Conservation (phyloP, 2,888 invertebrate genomes). For the Cephus runcator region DNA sequence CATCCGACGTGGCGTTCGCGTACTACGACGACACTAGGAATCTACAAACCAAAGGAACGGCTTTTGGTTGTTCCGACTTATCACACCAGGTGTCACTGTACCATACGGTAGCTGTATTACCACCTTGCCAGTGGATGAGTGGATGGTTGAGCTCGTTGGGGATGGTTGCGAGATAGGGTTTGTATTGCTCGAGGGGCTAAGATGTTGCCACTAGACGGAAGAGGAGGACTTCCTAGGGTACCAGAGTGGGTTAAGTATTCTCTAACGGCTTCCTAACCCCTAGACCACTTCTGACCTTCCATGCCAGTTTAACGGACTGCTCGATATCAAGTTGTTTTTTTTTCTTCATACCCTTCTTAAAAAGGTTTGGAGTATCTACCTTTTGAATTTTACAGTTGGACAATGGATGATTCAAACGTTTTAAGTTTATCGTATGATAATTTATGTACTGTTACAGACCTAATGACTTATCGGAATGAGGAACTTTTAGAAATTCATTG, state of each 20-base stretch:
- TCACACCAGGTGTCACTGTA: constrained; percentile 11
- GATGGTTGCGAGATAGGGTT: constrained; percentile 13
- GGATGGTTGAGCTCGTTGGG: not conserved
- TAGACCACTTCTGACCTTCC: not conserved
- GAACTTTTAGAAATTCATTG: too few relatives aligned
- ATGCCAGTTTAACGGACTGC: too few relatives aligned
- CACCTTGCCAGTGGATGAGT: constrained; percentile 24
- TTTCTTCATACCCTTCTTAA: too few relatives aligned
- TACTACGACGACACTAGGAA: not conserved
- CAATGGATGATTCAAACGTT: too few relatives aligned
- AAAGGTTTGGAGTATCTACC: too few relatives aligned
- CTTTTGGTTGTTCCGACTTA: too few relatives aligned
- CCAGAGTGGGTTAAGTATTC: constrained; percentile 22
- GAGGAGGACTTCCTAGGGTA: constrained; percentile 19
- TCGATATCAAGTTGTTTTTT: too few relatives aligned
- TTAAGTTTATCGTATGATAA: too few relatives aligned
- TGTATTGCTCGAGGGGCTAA: constrained; percentile 23
- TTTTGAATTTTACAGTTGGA: too few relatives aligned
- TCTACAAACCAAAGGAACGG: too few relatives aligned
- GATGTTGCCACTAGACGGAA: constrained; percentile 22
- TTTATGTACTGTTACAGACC: too few relatives aligned
- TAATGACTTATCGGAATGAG: too few relatives aligned
- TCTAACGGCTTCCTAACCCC: constrained; percentile 9
- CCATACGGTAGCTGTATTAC: constrained; percentile 34
- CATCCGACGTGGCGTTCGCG: constrained; percentile 9